Conservation (phyloP, 2,113 vertebrate species). For the Antigone vipio region DNA sequence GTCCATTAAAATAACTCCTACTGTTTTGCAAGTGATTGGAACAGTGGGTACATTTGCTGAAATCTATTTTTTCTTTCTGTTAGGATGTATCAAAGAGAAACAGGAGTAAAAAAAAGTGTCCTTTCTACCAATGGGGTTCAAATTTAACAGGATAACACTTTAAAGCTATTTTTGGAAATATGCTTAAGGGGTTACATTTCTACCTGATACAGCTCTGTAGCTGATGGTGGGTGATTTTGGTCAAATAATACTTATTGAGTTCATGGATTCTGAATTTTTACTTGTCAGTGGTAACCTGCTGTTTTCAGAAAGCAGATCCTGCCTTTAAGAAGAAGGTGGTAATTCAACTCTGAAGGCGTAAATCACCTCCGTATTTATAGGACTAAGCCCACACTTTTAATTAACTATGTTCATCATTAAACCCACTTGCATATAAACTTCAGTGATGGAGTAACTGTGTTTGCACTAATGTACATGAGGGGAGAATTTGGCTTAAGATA, state of each 20-base stretch:
- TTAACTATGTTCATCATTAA: neutral
- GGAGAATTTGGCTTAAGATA: neutral
- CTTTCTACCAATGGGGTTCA: neutral
- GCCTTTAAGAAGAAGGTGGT: neutral
- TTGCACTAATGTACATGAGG: neutral
- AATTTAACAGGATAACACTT: neutral
- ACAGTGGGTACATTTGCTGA: neutral
- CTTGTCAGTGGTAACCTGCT: neutral
- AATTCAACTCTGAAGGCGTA: neutral
- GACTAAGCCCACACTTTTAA: neutral
- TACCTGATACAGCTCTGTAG: neutral
- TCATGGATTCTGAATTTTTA: neutral
- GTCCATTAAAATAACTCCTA: slow-evolving; percentile 43
- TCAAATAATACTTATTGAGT: neutral
- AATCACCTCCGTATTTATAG: neutral
- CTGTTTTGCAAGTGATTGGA: slow-evolving; percentile 38
- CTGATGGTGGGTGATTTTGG: neutral
- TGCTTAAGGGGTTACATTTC: neutral
- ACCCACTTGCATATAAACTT: neutral
- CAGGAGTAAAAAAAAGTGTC: neutral
- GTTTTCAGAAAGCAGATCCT: neutral
- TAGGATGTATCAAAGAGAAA: slow-evolving; percentile 4
- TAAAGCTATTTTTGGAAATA: slow-evolving; percentile 20
- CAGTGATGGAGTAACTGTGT: neutral
- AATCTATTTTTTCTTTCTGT: slow-evolving; percentile 8